Evolutionary conservation across 2,888 invertebrate genomes (phyloP), one percentile per base, ranked within the genome.

Genomic region (Limulus polyphemus): DNA sequence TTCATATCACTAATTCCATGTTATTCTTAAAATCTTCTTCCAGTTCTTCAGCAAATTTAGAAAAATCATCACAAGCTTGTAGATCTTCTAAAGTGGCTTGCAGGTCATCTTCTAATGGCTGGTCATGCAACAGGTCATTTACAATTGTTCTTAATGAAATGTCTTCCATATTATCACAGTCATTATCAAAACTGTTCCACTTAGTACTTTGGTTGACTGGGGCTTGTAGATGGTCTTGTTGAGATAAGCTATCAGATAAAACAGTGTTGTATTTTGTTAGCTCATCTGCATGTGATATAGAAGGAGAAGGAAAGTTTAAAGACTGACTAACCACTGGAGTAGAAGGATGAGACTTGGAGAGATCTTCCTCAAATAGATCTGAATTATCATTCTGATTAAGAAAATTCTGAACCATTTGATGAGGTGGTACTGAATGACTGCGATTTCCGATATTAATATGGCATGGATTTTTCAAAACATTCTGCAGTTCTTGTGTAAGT

Each of bases 401-500:
- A 17, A 61, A 48, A 47, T 56, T 62, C 54, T 77, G 70, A 13
- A 70, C 73, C 74, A 82, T 83, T 65, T 81, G 81, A 71, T 83
- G 83, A 17, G 87, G 75, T 0, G 90, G 90, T 57, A 88, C 90
- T n/a, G 89, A 89, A 71, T 88, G 89, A 10, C 89, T 89, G 59
- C 90, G 80, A 65, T 74, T 76, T 47, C 68, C 62, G 47, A 50
- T 32, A 49, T 16, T 17, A 11, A 14, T 56, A 10, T 46, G 14
- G 13, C 47, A 54, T 2, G 50, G 46, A 57, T 67, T 64, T 54
- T 63, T 63, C 12, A 67, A 47, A 5, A 68, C 51, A 32, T 54
- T 57, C 32, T 65, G 66, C 47, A 67, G 56, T 50, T 67, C 68
- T 49, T 57, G 60, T 9, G 65, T 63, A 47, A 61, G 60, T 10